Evolutionary conservation across 2,888 invertebrate genomes (phyloP).

Genomic region (Erebia ligea): DNA sequence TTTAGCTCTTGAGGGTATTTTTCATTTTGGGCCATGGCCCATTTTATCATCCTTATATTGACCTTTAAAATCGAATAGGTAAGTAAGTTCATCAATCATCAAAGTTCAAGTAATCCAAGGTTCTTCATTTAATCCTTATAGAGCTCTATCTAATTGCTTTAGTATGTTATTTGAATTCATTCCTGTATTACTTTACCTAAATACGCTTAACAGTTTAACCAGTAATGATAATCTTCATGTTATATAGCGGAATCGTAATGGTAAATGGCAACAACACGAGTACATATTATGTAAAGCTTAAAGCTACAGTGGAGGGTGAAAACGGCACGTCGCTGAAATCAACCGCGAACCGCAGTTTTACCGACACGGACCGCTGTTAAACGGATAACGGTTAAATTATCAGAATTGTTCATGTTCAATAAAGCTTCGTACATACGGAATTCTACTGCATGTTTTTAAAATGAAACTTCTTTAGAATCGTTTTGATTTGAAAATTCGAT

Average conservation of each 20-base stretch:
- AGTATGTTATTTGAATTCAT: not conserved
- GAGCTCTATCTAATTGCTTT: not conserved
- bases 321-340: conserved; percentile 35
- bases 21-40: too few relatives aligned
- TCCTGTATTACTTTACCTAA: too few relatives aligned
- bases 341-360: conserved; percentile 41
- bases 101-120: too few relatives aligned
- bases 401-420: conserved; percentile 23
- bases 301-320: conserved; percentile 10
- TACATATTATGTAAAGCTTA: conserved; percentile 7
- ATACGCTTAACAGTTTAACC: too few relatives aligned
- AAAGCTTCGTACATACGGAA: not conserved
- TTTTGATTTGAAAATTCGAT: too few relatives aligned
- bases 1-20: too few relatives aligned
- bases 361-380: conserved; percentile 28
- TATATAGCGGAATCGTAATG: not conserved
- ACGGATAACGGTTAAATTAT: conserved; percentile 32
- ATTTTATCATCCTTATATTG: too few relatives aligned
- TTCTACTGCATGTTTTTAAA: not conserved
- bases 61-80: too few relatives aligned
- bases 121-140: too few relatives aligned
- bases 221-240: not conserved
- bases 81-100: too few relatives aligned
- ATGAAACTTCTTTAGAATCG: too few relatives aligned
- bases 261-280: not conserved